phyloP scores from a whole-genome alignment of 2,888 invertebrate genomes.

The Nomada fucata region DNA sequence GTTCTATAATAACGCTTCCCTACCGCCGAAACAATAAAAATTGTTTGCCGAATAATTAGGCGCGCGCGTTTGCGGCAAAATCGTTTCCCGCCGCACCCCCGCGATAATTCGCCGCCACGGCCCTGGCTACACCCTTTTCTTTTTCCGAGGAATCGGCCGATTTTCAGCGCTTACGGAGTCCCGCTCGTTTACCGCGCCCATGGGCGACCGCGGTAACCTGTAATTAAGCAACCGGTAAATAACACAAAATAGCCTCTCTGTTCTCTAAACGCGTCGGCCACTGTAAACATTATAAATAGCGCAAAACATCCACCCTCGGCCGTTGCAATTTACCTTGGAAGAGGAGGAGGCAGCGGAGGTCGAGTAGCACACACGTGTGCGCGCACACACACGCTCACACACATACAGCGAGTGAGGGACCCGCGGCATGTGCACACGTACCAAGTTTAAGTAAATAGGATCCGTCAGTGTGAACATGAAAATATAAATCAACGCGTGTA shows the following conservation, averaged over 20 bases:
- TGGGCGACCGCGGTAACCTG: constrained; percentile 15
- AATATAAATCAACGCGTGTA: not conserved
- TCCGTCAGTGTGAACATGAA: constrained; percentile 1
- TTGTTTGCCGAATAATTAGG: constrained; percentile 19
- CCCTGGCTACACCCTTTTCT: constrained; percentile 35
- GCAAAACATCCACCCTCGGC: constrained; percentile 69
- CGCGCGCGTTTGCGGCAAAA: constrained; percentile 34
- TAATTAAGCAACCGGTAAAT: constrained; percentile 61
- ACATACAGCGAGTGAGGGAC: not conserved
- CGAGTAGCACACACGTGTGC: constrained; percentile 12
- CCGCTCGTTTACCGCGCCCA: constrained; percentile 47
- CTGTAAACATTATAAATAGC: constrained; percentile 73
- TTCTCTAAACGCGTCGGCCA: constrained; percentile 40
- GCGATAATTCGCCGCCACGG: constrained; percentile 28
- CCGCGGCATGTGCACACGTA: constrained; percentile 21
- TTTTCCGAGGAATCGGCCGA: constrained; percentile 38
- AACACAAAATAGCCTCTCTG: constrained; percentile 51
- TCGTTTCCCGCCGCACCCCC: constrained; percentile 56
- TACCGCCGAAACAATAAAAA: constrained; percentile 11
- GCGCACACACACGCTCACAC: no score
- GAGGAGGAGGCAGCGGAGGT: constrained; percentile 42
- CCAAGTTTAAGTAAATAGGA: constrained; percentile 30
- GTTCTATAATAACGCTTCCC: constrained; percentile 8
- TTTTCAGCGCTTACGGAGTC: constrained; percentile 47
- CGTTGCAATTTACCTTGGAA: constrained; percentile 67